phyloP scores from a whole-genome alignment of 2,797 vertebrate genomes.

The Leptoclinus maculatus region DNA sequence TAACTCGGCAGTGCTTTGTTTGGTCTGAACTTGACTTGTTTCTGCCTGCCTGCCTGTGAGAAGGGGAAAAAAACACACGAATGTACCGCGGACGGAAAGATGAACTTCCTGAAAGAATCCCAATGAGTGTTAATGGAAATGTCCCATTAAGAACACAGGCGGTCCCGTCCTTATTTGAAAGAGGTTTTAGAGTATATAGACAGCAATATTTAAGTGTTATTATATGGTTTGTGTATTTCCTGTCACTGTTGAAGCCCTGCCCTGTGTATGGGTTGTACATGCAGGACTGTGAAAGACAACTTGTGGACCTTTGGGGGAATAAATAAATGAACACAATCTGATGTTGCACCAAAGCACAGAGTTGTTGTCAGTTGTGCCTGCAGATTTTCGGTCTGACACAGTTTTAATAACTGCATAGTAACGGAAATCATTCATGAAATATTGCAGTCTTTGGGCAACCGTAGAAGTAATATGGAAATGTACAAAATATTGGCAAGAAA shows the following conservation, averaged over 20 bases:
- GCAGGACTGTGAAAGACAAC: constrained; percentile 73
- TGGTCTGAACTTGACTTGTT: constrained; percentile 64
- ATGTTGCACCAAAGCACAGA: constrained; percentile 72
- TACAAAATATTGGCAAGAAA: not conserved
- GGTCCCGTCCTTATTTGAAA: constrained; percentile 59
- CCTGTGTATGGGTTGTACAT: constrained; percentile 47
- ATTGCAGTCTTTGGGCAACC: not conserved
- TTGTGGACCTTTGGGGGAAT: constrained; percentile 64
- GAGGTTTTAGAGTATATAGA: constrained; percentile 74
- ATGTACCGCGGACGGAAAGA: constrained; percentile 68
- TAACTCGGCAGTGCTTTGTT: constrained; percentile 64
- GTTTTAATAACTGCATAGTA: not conserved
- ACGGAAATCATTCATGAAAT: not conserved
- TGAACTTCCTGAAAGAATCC: constrained; percentile 52
- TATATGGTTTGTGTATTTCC: constrained; percentile 71
- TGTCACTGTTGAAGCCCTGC: constrained; percentile 63
- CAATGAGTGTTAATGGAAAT: constrained; percentile 44
- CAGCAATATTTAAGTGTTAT: constrained; percentile 82
- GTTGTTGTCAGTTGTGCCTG: constrained; percentile 23
- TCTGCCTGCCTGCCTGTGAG: constrained; percentile 65
- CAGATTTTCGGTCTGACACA: not conserved
- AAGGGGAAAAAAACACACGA: constrained; percentile 59
- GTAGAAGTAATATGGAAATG: not conserved
- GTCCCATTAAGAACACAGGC: constrained; percentile 43
- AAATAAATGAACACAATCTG: constrained; percentile 80